Base-by-base conservation (phyloP, 1,140 invertebrate genomes). In the Anthonomus grandis region DNA sequence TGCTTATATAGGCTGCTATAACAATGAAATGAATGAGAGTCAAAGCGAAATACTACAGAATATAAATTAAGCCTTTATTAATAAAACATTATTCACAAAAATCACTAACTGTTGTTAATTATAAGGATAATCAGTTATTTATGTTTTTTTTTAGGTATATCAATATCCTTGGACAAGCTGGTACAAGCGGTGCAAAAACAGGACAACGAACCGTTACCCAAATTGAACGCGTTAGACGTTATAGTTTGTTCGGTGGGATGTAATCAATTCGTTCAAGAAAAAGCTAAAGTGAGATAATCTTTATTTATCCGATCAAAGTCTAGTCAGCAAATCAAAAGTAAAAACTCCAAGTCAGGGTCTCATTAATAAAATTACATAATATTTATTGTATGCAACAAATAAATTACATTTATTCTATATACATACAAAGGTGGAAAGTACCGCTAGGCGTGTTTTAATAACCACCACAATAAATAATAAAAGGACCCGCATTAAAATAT, bases 151-250 rank as follows among this genome's bases (percentile, higher is more conserved):
- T 1, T 34, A 58, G 56, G 57, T 21, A 52, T 90, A 10, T 89
- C 88, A 27, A 79, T 92, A 37, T 86, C 84, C 0, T 69, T 92
- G 47, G 84, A 86, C 48, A 87, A 84, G 68, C 70, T 91, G 23
- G 78, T 86, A 0, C 76, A 78, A 38, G 77, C 78, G 12, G 69
- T 83, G 21, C 74, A 72, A 54, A 78, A 78, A 70, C 62, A 66
- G 19, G 72, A 73, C 34, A 66, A 74, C 41, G 71, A 76, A 38
- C 72, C 78, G 19, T 64, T 64, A 10, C 52, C 56, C 3, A 62
- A 61, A 8, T 64, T 74, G 2, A 67, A 66, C 44, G 65, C 61
- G n/a, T 71, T 84, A 15, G 86, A 90, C 65, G 80, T 86, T 0
- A 75, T 86, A 4, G 80, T 92, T 3, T 88, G 82, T 70, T 83